Conservation (phyloP, 30 jellyfish, hydroid and myxozoan genomes). For the Clytia hemisphaerica region DNA sequence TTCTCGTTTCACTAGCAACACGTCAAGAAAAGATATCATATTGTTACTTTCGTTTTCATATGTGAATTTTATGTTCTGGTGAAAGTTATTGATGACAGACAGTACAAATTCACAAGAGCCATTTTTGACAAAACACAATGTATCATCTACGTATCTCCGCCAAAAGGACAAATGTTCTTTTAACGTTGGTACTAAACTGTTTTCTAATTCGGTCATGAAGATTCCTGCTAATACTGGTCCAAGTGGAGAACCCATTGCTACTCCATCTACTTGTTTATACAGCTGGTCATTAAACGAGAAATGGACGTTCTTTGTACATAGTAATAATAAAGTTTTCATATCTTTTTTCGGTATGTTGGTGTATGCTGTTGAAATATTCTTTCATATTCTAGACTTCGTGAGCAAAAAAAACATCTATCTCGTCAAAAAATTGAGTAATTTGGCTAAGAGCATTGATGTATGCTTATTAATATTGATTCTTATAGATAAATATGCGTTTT, state of each 20-base stretch:
- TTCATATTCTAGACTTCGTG: too few relatives aligned
- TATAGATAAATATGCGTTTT: too few relatives aligned
- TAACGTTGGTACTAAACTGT: conserved; percentile 6
- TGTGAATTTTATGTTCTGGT: conserved; percentile 27
- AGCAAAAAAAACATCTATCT: too few relatives aligned
- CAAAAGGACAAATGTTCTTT: neutral
- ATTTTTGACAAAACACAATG: conserved; percentile 10
- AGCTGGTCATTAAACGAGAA: neutral
- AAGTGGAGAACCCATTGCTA: too few relatives aligned
- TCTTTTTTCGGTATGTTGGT: too few relatives aligned
- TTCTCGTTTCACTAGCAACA: neutral
- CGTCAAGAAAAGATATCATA: conserved; percentile 11
- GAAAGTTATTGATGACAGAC: neutral
- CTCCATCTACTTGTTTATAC: too few relatives aligned
- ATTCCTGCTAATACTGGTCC: conserved; percentile 14
- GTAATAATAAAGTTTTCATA: neutral
- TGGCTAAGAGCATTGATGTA: too few relatives aligned
- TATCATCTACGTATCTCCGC: conserved; percentile 24
- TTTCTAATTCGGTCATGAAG: conserved; percentile 11
- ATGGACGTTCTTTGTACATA: conserved; percentile 6
- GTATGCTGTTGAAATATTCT: too few relatives aligned
- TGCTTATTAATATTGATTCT: too few relatives aligned
- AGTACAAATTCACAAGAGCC: neutral
- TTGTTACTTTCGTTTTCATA: conserved; percentile 13
- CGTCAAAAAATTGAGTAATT: too few relatives aligned